Percentiles rank a stretch among this genome's conserved stretches.
Conservation (phyloP, 2,888 invertebrate species). For the Hydriomena furcata region DNA sequence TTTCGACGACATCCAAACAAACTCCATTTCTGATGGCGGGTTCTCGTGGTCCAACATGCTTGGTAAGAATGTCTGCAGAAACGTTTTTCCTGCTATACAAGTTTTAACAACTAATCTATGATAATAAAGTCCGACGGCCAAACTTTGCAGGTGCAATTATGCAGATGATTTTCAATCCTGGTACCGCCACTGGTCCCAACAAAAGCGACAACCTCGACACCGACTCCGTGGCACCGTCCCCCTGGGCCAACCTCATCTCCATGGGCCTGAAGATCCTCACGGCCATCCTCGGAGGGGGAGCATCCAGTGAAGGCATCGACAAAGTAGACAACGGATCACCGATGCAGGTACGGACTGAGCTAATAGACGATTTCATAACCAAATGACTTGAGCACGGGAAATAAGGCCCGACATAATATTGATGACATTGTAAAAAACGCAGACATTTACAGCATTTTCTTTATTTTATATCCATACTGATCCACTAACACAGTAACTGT, state of each 20-base stretch:
- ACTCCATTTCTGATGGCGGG: constrained; percentile 90
- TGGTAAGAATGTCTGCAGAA: constrained; percentile 63
- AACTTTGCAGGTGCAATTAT: constrained; percentile 85
- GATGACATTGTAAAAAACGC: constrained; percentile 47
- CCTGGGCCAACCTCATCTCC: constrained; percentile 94
- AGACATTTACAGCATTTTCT: constrained; percentile 38
- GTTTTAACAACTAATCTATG: constrained; percentile 15
- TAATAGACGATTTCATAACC: constrained; percentile 27
- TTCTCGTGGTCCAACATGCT: constrained; percentile 96
- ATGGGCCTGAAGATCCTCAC: constrained; percentile 94
- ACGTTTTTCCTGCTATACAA: constrained; percentile 11
- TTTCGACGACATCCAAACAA: constrained; percentile 91
- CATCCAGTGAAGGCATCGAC: constrained; percentile 92
- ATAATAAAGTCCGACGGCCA: constrained; percentile 22
- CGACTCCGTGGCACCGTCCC: constrained; percentile 88
- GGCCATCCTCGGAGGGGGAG: constrained; percentile 91
- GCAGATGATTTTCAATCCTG: constrained; percentile 93
- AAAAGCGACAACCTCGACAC: constrained; percentile 91
- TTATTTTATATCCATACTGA: constrained; percentile 62
- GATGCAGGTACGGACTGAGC: constrained; percentile 88
- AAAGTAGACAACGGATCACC: constrained; percentile 95
- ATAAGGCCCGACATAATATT: constrained; percentile 35
- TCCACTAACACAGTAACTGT: constrained; percentile 74
- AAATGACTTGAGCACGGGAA: constrained; percentile 27
- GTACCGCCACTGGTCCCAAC: constrained; percentile 86